Evolutionary conservation across 1,140 invertebrate genomes (phyloP).

Genomic region (Zaprionus nigranus): DNA sequence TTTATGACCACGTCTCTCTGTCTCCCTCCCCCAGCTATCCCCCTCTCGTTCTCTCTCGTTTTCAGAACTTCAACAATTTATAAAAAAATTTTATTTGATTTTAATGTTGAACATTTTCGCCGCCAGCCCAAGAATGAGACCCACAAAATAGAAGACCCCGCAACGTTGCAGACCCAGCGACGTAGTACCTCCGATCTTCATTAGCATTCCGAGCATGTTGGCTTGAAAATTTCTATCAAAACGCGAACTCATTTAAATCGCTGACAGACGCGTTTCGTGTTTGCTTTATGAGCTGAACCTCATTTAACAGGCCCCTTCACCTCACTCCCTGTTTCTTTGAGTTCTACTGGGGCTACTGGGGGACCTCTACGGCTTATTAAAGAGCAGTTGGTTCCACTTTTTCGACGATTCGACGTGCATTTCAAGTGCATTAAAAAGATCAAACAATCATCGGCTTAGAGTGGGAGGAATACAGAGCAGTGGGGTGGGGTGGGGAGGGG

Average conservation of each 20-base stretch:
- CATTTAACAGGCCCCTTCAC: conserved; percentile 41
- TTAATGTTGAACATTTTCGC: conserved; percentile 74
- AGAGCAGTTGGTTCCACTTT: conserved; percentile 29
- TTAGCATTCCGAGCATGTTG: conserved; percentile 52
- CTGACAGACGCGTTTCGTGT: conserved; percentile 67
- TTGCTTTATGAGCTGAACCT: conserved; percentile 66
- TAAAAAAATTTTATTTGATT: conserved; percentile 70
- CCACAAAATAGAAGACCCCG: background rate
- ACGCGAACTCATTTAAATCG: conserved; percentile 75
- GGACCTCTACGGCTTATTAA: conserved; percentile 14
- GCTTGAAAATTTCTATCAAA: conserved; percentile 74
- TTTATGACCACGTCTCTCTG: conserved; percentile 47
- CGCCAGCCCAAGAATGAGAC: conserved; percentile 39
- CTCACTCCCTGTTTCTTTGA: background rate
- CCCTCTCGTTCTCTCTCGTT: conserved; percentile 23
- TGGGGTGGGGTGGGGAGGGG: background rate
- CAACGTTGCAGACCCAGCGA: background rate
- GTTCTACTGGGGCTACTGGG: background rate
- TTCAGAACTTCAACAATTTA: conserved; percentile 70
- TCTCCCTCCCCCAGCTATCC: background rate
- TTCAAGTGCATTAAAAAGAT: conserved; percentile 27
- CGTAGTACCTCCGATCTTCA: conserved; percentile 8
- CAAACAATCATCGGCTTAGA: conserved; percentile 15
- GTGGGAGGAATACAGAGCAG: conserved; percentile 3
- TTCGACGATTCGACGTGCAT: conserved; percentile 22